Evolutionary conservation across 2,113 vertebrate genomes (phyloP), one percentile per base, ranked within the genome.

Genomic region (Cyprinodon tularosa): DNA sequence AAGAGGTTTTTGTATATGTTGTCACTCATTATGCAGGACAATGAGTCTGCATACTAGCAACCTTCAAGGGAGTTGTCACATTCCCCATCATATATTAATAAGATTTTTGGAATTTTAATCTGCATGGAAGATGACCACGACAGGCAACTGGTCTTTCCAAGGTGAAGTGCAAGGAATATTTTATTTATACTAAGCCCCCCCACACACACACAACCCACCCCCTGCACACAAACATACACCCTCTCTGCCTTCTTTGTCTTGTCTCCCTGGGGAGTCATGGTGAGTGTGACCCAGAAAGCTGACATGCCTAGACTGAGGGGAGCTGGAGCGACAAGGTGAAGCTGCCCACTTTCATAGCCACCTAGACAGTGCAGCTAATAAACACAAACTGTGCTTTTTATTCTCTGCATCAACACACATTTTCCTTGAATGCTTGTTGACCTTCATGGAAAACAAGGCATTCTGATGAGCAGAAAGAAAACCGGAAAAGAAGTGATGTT

Each of bases 211-310:
- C 50, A 14, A 14, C 48, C 15, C 48, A 20, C 48, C 48, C 2
- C 48, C 48, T 29, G 29, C 29, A 29, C 29, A 29, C 1, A 29
- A 29, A 29, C 1, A 29, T 29, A 53, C 42, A 44, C 77, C 36
- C 47, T 38, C 13, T 64, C 68, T 64, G 36, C 65, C 62, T 72
- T 57, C 71, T 74, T 67, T 71, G 74, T 83, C 65, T 85, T 66
- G 69, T 60, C 78, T 91, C 88, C 78, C 86, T 62, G 59, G 84
- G 87, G 90, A 88, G 78, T 68, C 78, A 60, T 66, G 79, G 74
- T 77, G 42, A 76, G 80, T 74, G 87, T 92, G 91, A 84, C 91
- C 91, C 86, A 92, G 92, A 92, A 91, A 90, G 78, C 81, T 90
- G 89, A 91, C 86, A 84, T 84, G 81, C 81, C 77, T 76, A 74